Evolutionary conservation across 1,140 invertebrate genomes (phyloP), one percentile per base, ranked within the genome.

Genomic region (Alviniconcha marisindica): DNA sequence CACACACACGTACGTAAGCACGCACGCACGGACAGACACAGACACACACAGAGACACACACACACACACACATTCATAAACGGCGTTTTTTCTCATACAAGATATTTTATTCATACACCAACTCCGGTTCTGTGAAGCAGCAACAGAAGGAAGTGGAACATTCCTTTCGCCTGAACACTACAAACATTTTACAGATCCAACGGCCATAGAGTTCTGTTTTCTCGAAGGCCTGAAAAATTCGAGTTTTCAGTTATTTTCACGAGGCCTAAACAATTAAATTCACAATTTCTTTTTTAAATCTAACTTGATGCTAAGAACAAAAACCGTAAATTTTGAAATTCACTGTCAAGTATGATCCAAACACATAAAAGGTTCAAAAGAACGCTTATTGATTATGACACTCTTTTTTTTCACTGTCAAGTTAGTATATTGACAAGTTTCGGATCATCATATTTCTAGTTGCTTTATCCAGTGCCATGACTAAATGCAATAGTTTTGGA

Each of bases 71-170:
- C 14, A 40, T 14, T 36, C 38, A 40, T 5, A 40, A 71, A 18
- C 24, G 28, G 1, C 36, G 40, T 18, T 10, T 51, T 28, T 51
- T 10, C 51, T 76, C 44, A 76, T 80, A 80, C 78, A 80, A 80
- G 78, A 80, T 80, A 76, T 66, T 54, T 80, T 80, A 80, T 80
- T 80, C 60, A 80, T 80, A 80, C 78, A 80, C 78, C 78, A 60
- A 80, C 56, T 80, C 78, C 60, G 42, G 78, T 44, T 80, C 78
- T 80, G 15, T 66, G 78, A 80, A 80, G 78, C 77, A 80, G 77
- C 60, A 60, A 80, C 31, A 80, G 24, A 42, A 40, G 36, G 69
- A 12, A 80, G 40, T 80, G 28, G 21, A 80, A 80, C 78, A 80
- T 33, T 80, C 56, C 56, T 31, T 2, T 21, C 24, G 15, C 73